These are phyloP conservation scores for Hozukius guyotensis DNA, from an alignment of 2,797 vertebrate genomes.

Conservation along the genomic window DNA sequence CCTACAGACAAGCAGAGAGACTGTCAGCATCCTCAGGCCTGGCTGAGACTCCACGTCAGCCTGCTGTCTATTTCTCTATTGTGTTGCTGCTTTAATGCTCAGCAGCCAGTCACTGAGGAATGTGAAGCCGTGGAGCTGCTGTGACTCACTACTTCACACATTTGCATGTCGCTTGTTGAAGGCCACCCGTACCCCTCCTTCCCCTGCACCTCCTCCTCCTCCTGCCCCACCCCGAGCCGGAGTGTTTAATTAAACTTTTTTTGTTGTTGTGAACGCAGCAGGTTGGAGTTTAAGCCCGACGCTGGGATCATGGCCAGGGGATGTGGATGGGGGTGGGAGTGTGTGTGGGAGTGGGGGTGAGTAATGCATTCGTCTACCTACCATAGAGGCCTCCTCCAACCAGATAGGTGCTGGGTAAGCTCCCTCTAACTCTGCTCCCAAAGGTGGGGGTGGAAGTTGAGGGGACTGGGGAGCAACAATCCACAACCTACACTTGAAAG, in stretches of 20 bases:
- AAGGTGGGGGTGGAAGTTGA: conserved; percentile 35
- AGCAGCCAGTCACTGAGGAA: conserved; percentile 59
- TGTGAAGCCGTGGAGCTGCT: conserved; percentile 45
- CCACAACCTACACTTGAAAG: conserved; percentile 15
- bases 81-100: conserved; percentile 43
- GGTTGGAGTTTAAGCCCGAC: conserved; percentile 65
- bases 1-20: too few relatives aligned
- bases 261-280: conserved; percentile 57
- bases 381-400: conserved; percentile 41
- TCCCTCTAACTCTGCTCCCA: conserved; percentile 25
- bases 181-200: not conserved
- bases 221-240: not conserved
- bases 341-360: conserved; percentile 28
- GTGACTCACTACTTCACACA: conserved; percentile 36
- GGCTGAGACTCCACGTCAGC: conserved; percentile 6
- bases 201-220: not conserved
- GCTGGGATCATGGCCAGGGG: conserved; percentile 5
- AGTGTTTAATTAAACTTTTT: conserved; percentile 72
- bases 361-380: conserved; percentile 50
- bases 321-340: not conserved
- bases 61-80: conserved; percentile 36
- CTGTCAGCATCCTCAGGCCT: not conserved
- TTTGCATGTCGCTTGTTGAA: conserved; percentile 42
- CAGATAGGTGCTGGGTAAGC: conserved; percentile 61
- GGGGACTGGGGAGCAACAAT: conserved; percentile 8